Base-by-base conservation (phyloP, 1,140 invertebrate genomes). In the Magallana angulata region DNA sequence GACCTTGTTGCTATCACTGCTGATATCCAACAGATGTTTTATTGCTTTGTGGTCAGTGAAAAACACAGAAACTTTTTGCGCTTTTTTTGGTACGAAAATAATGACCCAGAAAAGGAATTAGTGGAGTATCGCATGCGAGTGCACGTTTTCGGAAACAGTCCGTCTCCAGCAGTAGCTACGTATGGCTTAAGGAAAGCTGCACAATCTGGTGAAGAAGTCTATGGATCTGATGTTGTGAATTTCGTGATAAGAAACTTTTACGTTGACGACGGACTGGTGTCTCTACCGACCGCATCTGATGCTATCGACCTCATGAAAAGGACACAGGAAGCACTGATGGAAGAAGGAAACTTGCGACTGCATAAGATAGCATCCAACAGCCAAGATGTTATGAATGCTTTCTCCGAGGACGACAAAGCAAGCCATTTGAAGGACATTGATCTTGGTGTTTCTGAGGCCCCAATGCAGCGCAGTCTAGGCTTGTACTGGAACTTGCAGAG, bases 1-100 rank as follows among this genome's bases (percentile, higher is more conserved):
- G 84, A 87, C 11, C 3, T 57, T 57, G 59, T 91, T 18, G 91
- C 87, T 7, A 30, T 89, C 9, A 88, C 57, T 87, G 56, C 18
- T 18, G 90, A 91, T 58, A 84, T 90, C 14, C 14, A 82, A 82
- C 80, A 86, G 2, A 90, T 91, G 87, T 90, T 86, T 86, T 58
- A 91, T 48, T 84, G 81, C 24, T 88, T 91, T 24, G 9, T 76
- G 12, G 89, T 91, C 7, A 71, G 36, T 1, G 57, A 84, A 59
- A 36, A 84, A 11, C 71, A 87, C 60, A 84, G 88, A 7, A 85
- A 89, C 57, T 90, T 85, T 56, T 62, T 90, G 36, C n/a, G 88
- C n/a, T 90, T 90, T 68, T 80, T 90, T 18, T 90, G 89, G 89
- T 83, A 59, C 48, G 16, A 85, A 76, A 68, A 89, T 59, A 87